Conservation (phyloP, 2,797 vertebrate species). For the Anabas testudineus region DNA sequence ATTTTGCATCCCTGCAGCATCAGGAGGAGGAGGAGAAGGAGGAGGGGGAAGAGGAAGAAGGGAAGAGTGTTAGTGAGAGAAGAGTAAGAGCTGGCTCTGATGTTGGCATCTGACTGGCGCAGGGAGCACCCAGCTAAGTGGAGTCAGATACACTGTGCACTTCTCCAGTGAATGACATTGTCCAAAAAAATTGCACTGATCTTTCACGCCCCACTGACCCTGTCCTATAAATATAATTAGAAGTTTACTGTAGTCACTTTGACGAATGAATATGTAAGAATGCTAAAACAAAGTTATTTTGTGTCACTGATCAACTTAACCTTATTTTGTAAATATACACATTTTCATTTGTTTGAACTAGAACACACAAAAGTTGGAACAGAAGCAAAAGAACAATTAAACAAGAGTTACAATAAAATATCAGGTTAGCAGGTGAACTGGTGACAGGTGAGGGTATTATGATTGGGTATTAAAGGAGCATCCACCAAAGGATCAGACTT, state of each 20-base stretch:
- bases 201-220: not conserved
- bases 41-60: conserved; percentile 10
- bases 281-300: too few species aligned
- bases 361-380: too few species aligned
- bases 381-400: too few species aligned
- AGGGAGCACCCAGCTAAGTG: conserved; percentile 63
- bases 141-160: conserved; percentile 61
- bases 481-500: too few species aligned
- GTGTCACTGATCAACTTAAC: too few species aligned
- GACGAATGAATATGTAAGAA: not conserved
- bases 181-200: conserved; percentile 10
- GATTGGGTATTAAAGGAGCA: too few species aligned
- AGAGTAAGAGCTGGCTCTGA: conserved; percentile 55
- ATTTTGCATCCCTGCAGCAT: conserved; percentile 61
- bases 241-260: not conserved
- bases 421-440: too few species aligned
- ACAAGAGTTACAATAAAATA: too few species aligned
- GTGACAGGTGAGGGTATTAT: too few species aligned
- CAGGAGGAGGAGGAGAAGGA: conserved; percentile 8
- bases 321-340: too few species aligned
- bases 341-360: too few species aligned
- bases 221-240: conserved; percentile 10
- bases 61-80: conserved; percentile 31
- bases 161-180: conserved; percentile 39
- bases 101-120: conserved; percentile 65